Evolutionary conservation across 2,888 invertebrate genomes (phyloP), one percentile per base, ranked within the genome.

Genomic region (Chloroclysta siterata): DNA sequence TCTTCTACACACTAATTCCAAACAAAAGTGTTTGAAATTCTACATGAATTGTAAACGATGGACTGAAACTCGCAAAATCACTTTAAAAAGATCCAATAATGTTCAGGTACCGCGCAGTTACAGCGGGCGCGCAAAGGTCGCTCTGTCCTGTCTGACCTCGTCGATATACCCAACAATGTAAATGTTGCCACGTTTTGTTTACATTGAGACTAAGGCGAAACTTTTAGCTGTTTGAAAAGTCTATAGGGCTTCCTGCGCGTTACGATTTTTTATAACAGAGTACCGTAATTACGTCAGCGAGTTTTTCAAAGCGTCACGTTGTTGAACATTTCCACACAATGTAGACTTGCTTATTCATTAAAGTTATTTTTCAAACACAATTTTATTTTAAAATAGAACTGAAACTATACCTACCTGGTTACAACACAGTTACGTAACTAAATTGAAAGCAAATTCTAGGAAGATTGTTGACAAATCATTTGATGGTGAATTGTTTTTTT

Each of bases 31-130:
- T 46, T 1, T 13, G 29, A 54, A 42, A 48, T 29, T 6, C 3
- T 6, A 33, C 33, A 51, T 17, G 33, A 55, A 28, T 39, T 39
- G 44, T 53, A 28, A 55, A 39, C 44, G 51, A 17, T 15, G 17
- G 3, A 11, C 28, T 47, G 41, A 47, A 55, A 33, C 57, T 29
- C 61, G 39, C 56, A 51, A 52, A 57, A 57, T 62, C 44, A 41
- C 62, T 57, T 53, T 53, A 41, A 47, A 62, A 42, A 57, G 56
- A 63, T 41, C 36, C 48, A 57, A 53, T 57, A 63, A 53, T 53
- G 57, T 68, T 66, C 68, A 72, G 72, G 71, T 68, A 69, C 62
- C 68, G 48, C 71, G 71, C 65, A 71, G 70, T 69, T 61, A 17
- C 61, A 59, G 60, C 68, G 70, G 71, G 54, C 72, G 59, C 54